Evolutionary conservation across 2,888 invertebrate species (phyloP).

Genomic region (Eupeodes latifasciatus): DNA sequence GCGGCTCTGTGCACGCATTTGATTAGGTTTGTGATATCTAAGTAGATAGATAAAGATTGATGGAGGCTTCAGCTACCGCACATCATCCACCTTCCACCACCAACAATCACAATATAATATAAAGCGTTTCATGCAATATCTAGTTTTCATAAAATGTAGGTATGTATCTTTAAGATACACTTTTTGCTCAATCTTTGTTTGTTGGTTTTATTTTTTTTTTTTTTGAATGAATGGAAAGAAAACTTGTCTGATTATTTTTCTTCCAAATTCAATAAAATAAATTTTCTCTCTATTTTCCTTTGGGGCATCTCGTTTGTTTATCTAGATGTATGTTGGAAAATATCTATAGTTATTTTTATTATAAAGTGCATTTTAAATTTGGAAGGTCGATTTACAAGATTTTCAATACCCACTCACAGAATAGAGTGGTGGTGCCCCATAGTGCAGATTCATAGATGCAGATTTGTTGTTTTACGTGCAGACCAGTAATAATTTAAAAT

Average conservation of each 20-base stretch:
- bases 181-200: constrained; percentile 33
- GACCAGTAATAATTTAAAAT: constrained; percentile 34
- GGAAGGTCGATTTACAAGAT: constrained; percentile 29
- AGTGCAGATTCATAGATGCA: constrained; percentile 29
- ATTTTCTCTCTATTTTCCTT: constrained; percentile 66
- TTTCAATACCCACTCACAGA: not conserved
- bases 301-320: constrained; percentile 44
- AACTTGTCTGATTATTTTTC: constrained; percentile 49
- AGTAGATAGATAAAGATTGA: constrained; percentile 34
- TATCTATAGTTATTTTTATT: constrained; percentile 15
- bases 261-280: constrained; percentile 40
- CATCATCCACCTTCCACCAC: constrained; percentile 28
- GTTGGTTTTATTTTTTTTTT: not conserved
- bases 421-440: not conserved
- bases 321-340: not conserved
- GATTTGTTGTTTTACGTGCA: not conserved
- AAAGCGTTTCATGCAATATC: constrained; percentile 12
- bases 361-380: constrained; percentile 31
- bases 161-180: not conserved
- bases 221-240: constrained; percentile 35
- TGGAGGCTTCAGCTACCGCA: constrained; percentile 32
- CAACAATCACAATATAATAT: constrained; percentile 17
- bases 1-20: constrained; percentile 68
- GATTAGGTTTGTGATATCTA: constrained; percentile 53
- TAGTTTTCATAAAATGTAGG: constrained; percentile 19